These are phyloP conservation scores for Anthonomus grandis DNA, from an alignment of 1,140 invertebrate genomes.

Conservation along the genomic window DNA sequence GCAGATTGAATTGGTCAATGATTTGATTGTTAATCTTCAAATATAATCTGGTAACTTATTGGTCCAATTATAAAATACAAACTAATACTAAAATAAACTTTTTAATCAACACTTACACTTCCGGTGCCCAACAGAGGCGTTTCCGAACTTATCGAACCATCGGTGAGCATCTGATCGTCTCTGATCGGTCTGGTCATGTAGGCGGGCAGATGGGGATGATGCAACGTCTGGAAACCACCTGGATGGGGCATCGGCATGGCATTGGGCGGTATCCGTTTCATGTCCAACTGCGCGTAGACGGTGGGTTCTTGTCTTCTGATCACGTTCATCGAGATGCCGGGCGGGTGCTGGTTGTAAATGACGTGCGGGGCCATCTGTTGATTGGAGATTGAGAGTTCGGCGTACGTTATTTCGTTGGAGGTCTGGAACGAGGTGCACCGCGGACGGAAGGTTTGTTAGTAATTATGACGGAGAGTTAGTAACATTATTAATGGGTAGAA, in stretches of 20 bases:
- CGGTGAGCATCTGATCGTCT: slow-evolving; percentile 41
- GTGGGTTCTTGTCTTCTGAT: slow-evolving; percentile 48
- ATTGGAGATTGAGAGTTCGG: slow-evolving; percentile 51
- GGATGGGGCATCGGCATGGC: slow-evolving; percentile 42
- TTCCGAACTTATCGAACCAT: slow-evolving; percentile 42
- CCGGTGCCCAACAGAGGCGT: slow-evolving; percentile 42
- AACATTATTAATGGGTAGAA: no score
- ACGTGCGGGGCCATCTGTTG: slow-evolving; percentile 47
- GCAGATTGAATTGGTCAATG: no score
- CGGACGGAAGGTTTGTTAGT: no score
- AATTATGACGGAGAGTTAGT: no score
- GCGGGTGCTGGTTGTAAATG: slow-evolving; percentile 44
- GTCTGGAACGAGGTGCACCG: no score
- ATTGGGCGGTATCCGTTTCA: slow-evolving; percentile 42
- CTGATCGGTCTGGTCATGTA: slow-evolving; percentile 41
- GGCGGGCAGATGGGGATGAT: slow-evolving; percentile 44
- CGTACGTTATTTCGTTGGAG: slow-evolving; percentile 52
- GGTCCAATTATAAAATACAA: no score
- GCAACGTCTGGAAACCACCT: slow-evolving; percentile 42
- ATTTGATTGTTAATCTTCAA: no score
- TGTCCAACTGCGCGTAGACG: slow-evolving; percentile 54
- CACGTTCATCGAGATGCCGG: slow-evolving; percentile 44
- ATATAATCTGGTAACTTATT: no score
- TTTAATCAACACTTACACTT: slow-evolving; percentile 39
- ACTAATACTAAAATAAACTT: no score